Conservation (phyloP, 2,888 invertebrate genomes). For the Tachina grossa region DNA sequence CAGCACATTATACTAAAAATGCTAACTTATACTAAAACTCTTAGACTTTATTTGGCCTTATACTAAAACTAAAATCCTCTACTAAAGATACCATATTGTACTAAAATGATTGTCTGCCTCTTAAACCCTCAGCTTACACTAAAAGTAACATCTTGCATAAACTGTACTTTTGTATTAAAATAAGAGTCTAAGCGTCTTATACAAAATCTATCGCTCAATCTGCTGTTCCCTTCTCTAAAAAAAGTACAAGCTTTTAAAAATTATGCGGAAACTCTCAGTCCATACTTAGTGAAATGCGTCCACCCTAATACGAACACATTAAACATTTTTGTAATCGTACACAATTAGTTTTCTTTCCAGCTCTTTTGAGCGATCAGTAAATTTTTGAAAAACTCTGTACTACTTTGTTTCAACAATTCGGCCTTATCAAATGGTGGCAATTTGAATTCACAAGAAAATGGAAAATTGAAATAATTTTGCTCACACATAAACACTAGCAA, state of each 20-base stretch:
- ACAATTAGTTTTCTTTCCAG: not conserved
- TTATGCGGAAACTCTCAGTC: too few species aligned
- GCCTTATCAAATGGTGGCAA: not conserved
- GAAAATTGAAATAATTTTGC: constrained; percentile 35
- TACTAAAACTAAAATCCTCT: not conserved
- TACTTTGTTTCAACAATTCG: not conserved
- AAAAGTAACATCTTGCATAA: not conserved
- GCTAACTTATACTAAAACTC: not conserved
- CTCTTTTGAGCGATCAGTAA: not conserved
- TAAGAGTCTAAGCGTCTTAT: not conserved
- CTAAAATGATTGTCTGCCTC: not conserved
- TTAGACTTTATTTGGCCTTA: not conserved
- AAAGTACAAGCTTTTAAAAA: too few species aligned
- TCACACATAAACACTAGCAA: constrained; percentile 7
- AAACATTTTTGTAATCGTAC: not conserved
- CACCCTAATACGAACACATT: not conserved
- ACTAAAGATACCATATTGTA: not conserved
- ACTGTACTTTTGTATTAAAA: not conserved
- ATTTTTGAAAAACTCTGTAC: not conserved
- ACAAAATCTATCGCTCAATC: not conserved
- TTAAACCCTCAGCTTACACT: not conserved
- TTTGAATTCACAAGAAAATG: constrained; percentile 17
- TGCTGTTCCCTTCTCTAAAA: too few species aligned
- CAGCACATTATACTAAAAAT: not conserved
- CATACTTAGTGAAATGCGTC: too few species aligned